Percentiles rank a stretch among this genome's conserved stretches.
Evolutionary conservation across 2,113 vertebrate genomes (phyloP).

Genomic region (Varanus komodoensis): DNA sequence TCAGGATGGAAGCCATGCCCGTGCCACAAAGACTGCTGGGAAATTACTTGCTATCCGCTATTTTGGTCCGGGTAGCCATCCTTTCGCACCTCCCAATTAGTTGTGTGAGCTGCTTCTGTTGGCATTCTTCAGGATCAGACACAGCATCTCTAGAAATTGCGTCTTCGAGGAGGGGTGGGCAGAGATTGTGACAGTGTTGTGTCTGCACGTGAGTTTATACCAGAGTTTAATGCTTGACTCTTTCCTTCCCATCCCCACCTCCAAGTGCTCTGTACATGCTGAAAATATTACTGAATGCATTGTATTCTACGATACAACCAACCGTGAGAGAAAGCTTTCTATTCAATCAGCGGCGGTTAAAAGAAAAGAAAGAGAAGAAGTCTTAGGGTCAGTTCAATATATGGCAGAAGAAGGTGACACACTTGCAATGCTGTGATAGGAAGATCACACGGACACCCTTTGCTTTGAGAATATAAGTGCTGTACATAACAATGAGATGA

Average conservation of each 20-base stretch:
- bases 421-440: neutral
- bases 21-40: too few species aligned
- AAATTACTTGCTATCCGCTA: too few species aligned
- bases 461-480: neutral
- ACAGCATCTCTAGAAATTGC: neutral
- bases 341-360: neutral
- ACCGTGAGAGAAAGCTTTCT: neutral
- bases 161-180: neutral
- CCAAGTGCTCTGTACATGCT: neutral
- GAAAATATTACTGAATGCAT: neutral
- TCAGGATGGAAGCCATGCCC: too few species aligned
- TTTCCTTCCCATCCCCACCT: neutral
- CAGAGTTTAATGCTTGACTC: neutral
- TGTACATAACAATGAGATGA: too few species aligned
- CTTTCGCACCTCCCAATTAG: too few species aligned
- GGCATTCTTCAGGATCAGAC: neutral
- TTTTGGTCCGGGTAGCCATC: too few species aligned
- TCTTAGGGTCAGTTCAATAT: neutral
- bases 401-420: neutral
- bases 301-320: neutral
- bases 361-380: neutral
- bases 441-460: neutral
- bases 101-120: neutral
- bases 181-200: neutral
- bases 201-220: neutral